Evolutionary conservation across 2,113 vertebrate genomes (phyloP), one percentile per base, ranked within the genome.

Genomic region (Caretta caretta): DNA sequence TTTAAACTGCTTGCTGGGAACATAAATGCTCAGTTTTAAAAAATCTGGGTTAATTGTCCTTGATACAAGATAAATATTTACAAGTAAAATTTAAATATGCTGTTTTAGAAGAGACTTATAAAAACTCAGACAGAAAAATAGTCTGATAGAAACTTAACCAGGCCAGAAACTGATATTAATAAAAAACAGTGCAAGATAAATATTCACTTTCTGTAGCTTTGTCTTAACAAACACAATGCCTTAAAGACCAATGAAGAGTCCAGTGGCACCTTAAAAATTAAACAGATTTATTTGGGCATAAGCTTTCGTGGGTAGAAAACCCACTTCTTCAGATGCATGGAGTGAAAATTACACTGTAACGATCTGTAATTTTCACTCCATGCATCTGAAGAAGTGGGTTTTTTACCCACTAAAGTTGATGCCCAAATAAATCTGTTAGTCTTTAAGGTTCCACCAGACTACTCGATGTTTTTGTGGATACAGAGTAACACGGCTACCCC

Each of bases 201-300:
- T 10, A 57, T 46, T 54, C 13, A 42, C 0, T 0, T 57, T 59
- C 12, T 88, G 38, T 0, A 49, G 17, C 13, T 87, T 14, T 35
- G 62, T 6, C 35, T 69, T 69, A 69, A 54, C 6, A 54, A 57
- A 65, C 6, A 35, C 59, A 65, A 17, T 65, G 59, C 25, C 31
- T 65, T 65, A 8, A 65, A 49, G 10, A 49, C 8, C 56, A 86
- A 51, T 5, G 14, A 51, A 5, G 50, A 51, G 50, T 51, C 50
- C 50, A 5, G 50, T 51, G 50, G 5, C 50, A 51, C 50, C 50
- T 51, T 50, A 50, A 50, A 53, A 5, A 53, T 16, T 53, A 53
- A 53, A 53, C 17, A 53, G 14, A 53, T 53, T 53, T 53, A 53
- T 53, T 53, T 53, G 16, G 51, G 53, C 53, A 54, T 54, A 54